Evolutionary conservation across 2,113 vertebrate genomes (phyloP).

Genomic region (Trichechus manatus): DNA sequence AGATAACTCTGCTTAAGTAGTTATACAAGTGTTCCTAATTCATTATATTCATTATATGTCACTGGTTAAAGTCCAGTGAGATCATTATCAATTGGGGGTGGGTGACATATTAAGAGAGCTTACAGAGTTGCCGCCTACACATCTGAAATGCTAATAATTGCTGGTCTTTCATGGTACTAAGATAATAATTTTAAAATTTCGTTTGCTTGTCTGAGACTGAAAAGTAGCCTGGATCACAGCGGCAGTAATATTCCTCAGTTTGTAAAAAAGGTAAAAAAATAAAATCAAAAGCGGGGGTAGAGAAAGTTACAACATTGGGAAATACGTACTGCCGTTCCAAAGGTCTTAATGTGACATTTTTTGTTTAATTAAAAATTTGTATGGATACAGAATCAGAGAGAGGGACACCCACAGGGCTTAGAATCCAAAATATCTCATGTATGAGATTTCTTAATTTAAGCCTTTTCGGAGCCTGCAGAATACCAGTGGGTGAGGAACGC

Average conservation of each 20-base stretch:
- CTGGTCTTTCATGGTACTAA: neutral
- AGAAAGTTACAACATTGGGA: slow-evolving; percentile 45
- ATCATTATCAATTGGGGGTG: slow-evolving; percentile 13
- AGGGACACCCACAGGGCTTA: slow-evolving; percentile 73
- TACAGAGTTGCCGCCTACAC: slow-evolving; percentile 34
- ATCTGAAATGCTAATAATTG: slow-evolving; percentile 51
- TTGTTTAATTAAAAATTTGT: slow-evolving; percentile 72
- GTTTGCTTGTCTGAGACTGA: slow-evolving; percentile 56
- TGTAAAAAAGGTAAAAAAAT: slow-evolving; percentile 50
- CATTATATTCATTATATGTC: slow-evolving; percentile 34
- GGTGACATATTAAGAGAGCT: slow-evolving; percentile 11
- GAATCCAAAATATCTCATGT: slow-evolving; percentile 79
- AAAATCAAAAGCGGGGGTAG: neutral
- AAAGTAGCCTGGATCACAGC: neutral
- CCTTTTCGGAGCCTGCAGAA: slow-evolving; percentile 67
- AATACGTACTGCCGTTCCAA: slow-evolving; percentile 51
- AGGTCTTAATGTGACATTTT: slow-evolving; percentile 57
- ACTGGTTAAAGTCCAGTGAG: slow-evolving; percentile 60
- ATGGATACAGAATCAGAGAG: slow-evolving; percentile 50
- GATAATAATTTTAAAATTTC: slow-evolving; percentile 41
- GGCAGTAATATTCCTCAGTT: neutral
- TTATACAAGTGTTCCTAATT: slow-evolving; percentile 56
- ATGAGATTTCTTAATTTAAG: slow-evolving; percentile 78
- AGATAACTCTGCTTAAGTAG: slow-evolving; percentile 44
- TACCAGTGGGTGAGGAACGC: slow-evolving; percentile 77